A percentile compares a stretch with the other conserved stretches of the same genome.
Conservation (phyloP, 2,797 vertebrate species). For the Lutjanus campechanus region DNA sequence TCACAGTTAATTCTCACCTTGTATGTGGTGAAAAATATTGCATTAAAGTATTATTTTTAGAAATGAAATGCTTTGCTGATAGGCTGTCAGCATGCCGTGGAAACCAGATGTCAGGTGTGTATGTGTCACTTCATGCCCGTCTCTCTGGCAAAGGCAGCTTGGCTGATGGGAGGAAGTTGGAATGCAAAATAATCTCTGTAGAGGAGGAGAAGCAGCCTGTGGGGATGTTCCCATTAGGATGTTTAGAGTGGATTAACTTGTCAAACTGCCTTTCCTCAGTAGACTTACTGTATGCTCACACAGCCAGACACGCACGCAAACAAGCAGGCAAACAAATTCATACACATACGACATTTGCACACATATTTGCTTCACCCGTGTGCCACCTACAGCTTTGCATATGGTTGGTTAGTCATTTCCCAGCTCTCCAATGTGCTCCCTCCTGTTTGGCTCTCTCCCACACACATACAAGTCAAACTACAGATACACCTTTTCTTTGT, state of each 20-base stretch:
- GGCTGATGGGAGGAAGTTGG: slow-evolving; percentile 68
- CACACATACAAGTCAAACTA: not conserved
- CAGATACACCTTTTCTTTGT: not conserved
- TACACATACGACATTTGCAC: slow-evolving; percentile 41
- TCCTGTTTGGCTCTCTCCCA: slow-evolving; percentile 2
- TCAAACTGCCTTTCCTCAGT: slow-evolving; percentile 72
- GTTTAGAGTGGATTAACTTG: slow-evolving; percentile 84
- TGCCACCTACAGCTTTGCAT: slow-evolving; percentile 32
- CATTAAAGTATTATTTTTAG: slow-evolving; percentile 45
- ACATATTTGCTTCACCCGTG: slow-evolving; percentile 32
- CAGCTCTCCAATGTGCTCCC: not conserved
- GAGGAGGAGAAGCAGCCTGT: slow-evolving; percentile 77
- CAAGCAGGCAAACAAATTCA: slow-evolving; percentile 53
- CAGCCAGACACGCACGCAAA: slow-evolving; percentile 34
- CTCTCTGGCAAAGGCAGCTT: slow-evolving; percentile 50
- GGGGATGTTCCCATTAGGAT: slow-evolving; percentile 79
- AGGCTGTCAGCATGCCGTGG: slow-evolving; percentile 41
- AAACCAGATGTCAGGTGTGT: slow-evolving; percentile 66
- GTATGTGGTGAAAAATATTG: not conserved
- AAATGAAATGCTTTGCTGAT: slow-evolving; percentile 36
- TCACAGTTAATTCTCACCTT: not conserved
- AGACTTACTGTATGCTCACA: slow-evolving; percentile 50
- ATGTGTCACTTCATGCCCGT: slow-evolving; percentile 46
- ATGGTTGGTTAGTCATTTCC: slow-evolving; percentile 31
- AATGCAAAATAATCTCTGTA: slow-evolving; percentile 82